Evolutionary conservation across 1,140 invertebrate genomes (phyloP).

Genomic region (Parasteatoda tepidariorum): DNA sequence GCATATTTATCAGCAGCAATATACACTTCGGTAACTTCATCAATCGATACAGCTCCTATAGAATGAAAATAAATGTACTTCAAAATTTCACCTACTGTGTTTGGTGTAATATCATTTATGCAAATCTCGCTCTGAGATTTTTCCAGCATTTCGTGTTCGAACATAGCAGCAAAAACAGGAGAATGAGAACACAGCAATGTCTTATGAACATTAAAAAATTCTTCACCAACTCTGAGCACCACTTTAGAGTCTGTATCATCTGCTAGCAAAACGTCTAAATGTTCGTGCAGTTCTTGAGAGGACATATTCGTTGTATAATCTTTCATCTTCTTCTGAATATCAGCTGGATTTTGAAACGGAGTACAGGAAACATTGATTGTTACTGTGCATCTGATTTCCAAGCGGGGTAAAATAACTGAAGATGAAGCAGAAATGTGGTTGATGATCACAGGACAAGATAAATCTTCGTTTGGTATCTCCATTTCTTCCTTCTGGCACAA

Average conservation of each 20-base stretch:
- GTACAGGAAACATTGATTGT: neutral
- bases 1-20: constrained; percentile 60
- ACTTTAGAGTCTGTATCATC: constrained; percentile 5
- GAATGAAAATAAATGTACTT: constrained; percentile 32
- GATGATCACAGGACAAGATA: neutral
- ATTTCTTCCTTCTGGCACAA: neutral
- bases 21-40: constrained; percentile 46
- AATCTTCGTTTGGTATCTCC: neutral
- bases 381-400: constrained; percentile 20
- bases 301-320: constrained; percentile 5
- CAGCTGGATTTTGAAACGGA: neutral
- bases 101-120: constrained; percentile 18
- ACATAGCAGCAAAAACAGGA: constrained; percentile 38
- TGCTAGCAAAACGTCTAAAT: constrained; percentile 27
- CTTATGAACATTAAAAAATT: constrained; percentile 21
- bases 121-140: neutral
- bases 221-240: neutral
- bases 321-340: neutral
- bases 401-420: neutral
- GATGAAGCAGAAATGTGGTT: neutral
- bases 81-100: constrained; percentile 27
- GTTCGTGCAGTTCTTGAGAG: constrained; percentile 3
- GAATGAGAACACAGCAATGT: constrained; percentile 22
- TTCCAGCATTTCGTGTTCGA: constrained; percentile 33
- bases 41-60: neutral